A percentile compares a stretch with the other conserved stretches of the same genome.
phyloP scores from a whole-genome alignment of 2,888 invertebrate genomes.

The Agonopterix subpropinquella region DNA sequence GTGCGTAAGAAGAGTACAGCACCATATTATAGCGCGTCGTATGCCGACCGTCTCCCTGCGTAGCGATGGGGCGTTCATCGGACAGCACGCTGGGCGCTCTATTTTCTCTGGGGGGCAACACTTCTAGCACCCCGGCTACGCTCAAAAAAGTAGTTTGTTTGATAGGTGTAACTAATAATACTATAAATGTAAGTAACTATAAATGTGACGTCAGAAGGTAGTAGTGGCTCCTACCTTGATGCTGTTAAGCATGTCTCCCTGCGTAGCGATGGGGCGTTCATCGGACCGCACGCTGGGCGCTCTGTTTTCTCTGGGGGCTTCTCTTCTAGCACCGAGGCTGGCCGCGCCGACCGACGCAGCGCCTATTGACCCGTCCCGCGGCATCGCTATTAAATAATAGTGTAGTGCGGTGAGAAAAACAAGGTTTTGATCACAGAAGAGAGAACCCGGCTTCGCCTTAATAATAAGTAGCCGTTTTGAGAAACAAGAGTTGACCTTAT shows the following conservation, averaged over 20 bases:
- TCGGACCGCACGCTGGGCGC: conserved; percentile 60
- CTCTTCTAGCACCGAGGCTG: conserved; percentile 51
- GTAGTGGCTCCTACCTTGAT: conserved; percentile 46
- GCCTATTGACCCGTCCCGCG: conserved; percentile 41
- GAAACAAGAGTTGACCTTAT: too few species aligned
- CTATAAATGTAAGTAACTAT: too few species aligned
- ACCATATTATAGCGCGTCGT: too few species aligned
- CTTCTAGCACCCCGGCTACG: conserved; percentile 52
- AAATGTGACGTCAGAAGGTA: too few species aligned
- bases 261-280: conserved; percentile 61
- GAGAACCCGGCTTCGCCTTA: too few species aligned
- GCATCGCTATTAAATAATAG: conserved; percentile 18
- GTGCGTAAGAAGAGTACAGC: too few species aligned
- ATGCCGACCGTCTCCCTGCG: conserved; percentile 78
- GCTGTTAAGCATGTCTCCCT: conserved; percentile 77
- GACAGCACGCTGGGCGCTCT: conserved; percentile 55
- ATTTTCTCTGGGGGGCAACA: conserved; percentile 38
- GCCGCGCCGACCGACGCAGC: conserved; percentile 41
- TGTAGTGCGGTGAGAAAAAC: not conserved
- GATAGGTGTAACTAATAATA: too few species aligned
- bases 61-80: conserved; percentile 56
- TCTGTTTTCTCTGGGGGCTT: conserved; percentile 36
- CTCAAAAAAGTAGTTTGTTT: too few species aligned
- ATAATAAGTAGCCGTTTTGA: too few species aligned
- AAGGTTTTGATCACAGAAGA: too few species aligned